A percentile compares a stretch with the other conserved stretches of the same genome.
These are phyloP conservation scores for Phragmatobia fuliginosa DNA, from an alignment of 2,888 invertebrate species.

Conservation along the genomic window DNA sequence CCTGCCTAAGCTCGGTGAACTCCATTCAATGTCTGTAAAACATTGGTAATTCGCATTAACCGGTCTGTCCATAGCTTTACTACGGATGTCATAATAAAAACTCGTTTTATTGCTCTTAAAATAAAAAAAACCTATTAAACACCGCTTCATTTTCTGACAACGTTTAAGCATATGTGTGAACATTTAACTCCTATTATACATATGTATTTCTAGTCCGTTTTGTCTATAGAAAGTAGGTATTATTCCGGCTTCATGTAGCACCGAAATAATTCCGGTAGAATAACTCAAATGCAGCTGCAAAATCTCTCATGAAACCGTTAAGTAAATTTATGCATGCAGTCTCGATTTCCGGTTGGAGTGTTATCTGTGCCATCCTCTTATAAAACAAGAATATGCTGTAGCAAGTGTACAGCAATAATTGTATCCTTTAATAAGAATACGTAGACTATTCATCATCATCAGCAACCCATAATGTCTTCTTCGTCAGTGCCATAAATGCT, in stretches of 20 bases:
- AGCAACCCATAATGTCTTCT: no score
- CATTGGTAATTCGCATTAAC: slow-evolving; percentile 27
- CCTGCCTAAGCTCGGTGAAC: background rate
- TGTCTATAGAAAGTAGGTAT: background rate
- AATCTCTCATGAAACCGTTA: background rate
- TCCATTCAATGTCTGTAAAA: background rate
- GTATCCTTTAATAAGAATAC: no score
- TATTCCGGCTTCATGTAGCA: background rate
- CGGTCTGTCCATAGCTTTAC: slow-evolving; percentile 26
- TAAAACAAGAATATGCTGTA: background rate
- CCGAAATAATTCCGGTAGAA: background rate
- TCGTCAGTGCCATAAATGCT: no score
- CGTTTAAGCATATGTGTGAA: background rate
- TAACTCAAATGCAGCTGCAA: background rate
- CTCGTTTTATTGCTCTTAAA: slow-evolving; percentile 37
- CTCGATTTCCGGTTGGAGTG: background rate
- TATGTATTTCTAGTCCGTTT: no score
- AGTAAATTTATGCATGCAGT: background rate
- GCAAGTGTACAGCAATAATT: no score
- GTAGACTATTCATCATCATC: no score
- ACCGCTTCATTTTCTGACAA: background rate
- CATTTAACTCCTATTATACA: no score
- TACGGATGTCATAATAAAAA: slow-evolving; percentile 49
- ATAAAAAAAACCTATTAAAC: slow-evolving; percentile 25
- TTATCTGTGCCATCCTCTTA: background rate